Base-by-base conservation (phyloP, 1,140 invertebrate species). In the Branchinecta lindahli region DNA sequence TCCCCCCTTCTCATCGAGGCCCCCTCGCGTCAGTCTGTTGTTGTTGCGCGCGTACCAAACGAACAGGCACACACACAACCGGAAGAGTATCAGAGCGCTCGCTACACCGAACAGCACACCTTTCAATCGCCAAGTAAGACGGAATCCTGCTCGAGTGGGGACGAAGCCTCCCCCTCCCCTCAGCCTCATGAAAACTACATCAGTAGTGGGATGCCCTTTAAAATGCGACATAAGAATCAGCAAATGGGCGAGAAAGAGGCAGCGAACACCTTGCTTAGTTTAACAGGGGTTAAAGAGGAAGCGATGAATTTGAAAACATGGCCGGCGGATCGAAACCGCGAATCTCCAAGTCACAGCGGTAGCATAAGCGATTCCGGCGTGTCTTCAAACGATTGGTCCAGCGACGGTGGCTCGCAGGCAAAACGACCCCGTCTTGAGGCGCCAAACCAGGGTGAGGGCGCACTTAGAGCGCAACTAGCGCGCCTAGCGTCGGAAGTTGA, bases 141-240 rank as follows among this genome's bases (percentile, higher is more conserved):
- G 52, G 52, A 61, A 1, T 61, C 2, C 52, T 61, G 52, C 52
- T 61, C 52, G 18, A 15, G 12, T 61, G 52, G 52, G 4, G 52
- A 61, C 18, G 52, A 61, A 61, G 52, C 52, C 18, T 20, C 52
- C 18, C 52, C 52, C 18, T 61, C 52, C 69, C 73, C 70, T 74
- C 74, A 46, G 78, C 73, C 68, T 76, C 73, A 69, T 72, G 12
- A 84, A 86, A 15, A 12, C 12, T 61, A 61, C 18, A 15, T 20
- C 12, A 15, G 12, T 76, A 86, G 86, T 74, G 85, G 85, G 73
- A 77, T 95, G 72, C 92, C 92, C 0, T 86, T 92, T 73, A 95
- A 95, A 78, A 81, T 95, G 69, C 85, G 92, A 73, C 92, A 96
- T 83, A 96, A 95, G 78, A 88, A 87, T n/a, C 87, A 91, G 74